Percentiles rank a stretch among this genome's conserved stretches.
phyloP scores from a whole-genome alignment of 2,113 vertebrate species.

The Pitta sordida region DNA sequence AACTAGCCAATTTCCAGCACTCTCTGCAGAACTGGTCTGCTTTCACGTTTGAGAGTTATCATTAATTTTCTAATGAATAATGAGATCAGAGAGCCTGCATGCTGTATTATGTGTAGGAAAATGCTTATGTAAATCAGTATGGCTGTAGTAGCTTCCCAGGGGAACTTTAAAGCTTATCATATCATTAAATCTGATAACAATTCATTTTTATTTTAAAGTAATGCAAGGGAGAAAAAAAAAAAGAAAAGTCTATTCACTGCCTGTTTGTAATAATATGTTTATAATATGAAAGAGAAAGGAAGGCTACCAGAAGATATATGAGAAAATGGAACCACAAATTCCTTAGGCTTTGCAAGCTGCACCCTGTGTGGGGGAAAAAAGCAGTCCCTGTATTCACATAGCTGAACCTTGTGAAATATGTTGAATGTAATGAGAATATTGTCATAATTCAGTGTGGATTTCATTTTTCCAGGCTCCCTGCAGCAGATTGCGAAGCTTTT shows the following conservation, averaged over 20 bases:
- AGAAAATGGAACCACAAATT: conserved; percentile 33
- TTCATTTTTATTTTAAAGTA: conserved; percentile 42
- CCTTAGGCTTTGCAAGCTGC: not conserved
- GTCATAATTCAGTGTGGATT: not conserved
- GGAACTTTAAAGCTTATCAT: conserved; percentile 69
- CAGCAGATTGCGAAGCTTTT: not conserved
- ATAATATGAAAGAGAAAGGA: conserved; percentile 45
- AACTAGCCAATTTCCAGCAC: conserved; percentile 66
- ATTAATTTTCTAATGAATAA: conserved; percentile 73
- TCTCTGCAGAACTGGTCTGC: conserved; percentile 54
- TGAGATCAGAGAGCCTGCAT: conserved; percentile 67
- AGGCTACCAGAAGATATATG: conserved; percentile 19
- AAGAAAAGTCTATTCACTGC: conserved; percentile 15
- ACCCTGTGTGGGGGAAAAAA: not conserved
- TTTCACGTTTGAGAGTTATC: conserved; percentile 67
- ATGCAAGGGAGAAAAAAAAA: not conserved
- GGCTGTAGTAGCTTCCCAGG: conserved; percentile 61
- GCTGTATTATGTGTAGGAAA: conserved; percentile 68
- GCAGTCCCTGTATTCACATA: not conserved
- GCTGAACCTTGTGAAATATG: not conserved
- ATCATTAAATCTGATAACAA: conserved; percentile 67
- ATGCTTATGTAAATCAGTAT: conserved; percentile 69
- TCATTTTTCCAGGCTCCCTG: not conserved
- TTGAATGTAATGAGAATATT: conserved; percentile 3
- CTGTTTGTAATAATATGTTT: conserved; percentile 49